Evolutionary conservation across 2,888 invertebrate genomes (phyloP).

Genomic region (Tipula lateralis): DNA sequence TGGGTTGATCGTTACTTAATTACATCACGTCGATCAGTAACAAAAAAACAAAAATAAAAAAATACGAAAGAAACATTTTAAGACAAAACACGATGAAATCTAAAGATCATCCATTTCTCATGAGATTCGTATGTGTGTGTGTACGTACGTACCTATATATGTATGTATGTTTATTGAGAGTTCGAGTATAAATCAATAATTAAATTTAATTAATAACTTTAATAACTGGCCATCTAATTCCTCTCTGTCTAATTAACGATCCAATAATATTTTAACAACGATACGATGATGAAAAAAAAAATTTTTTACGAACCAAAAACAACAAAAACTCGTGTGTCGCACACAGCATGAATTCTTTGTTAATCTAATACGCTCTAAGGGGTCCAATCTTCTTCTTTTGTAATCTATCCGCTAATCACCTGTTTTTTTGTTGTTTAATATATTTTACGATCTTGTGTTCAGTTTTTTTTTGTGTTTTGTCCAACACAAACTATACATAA

Average conservation of each 20-base stretch:
- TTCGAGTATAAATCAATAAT: neutral
- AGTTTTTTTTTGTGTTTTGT: neutral
- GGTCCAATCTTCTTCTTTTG: slow-evolving; percentile 33
- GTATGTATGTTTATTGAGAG: neutral
- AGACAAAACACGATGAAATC: neutral
- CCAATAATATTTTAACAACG: slow-evolving; percentile 11
- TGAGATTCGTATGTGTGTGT: neutral
- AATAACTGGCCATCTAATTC: slow-evolving; percentile 5
- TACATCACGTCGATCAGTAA: slow-evolving; percentile 6
- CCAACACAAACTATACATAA: neutral
- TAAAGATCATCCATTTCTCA: slow-evolving; percentile 19
- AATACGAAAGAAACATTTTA: neutral
- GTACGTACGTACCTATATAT: neutral
- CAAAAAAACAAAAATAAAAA: neutral
- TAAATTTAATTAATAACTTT: slow-evolving; percentile 12
- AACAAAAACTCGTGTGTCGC: slow-evolving; percentile 25
- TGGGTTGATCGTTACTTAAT: slow-evolving; percentile 19
- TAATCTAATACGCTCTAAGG: slow-evolving; percentile 35
- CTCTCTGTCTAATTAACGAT: slow-evolving; percentile 15
- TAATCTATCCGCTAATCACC: slow-evolving; percentile 35
- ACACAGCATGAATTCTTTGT: slow-evolving; percentile 35
- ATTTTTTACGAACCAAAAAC: neutral
- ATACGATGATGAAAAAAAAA: neutral
- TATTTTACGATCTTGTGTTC: neutral
- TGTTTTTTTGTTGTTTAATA: slow-evolving; percentile 30